Conservation (phyloP, 2,113 vertebrate species). For the Trichechus manatus region DNA sequence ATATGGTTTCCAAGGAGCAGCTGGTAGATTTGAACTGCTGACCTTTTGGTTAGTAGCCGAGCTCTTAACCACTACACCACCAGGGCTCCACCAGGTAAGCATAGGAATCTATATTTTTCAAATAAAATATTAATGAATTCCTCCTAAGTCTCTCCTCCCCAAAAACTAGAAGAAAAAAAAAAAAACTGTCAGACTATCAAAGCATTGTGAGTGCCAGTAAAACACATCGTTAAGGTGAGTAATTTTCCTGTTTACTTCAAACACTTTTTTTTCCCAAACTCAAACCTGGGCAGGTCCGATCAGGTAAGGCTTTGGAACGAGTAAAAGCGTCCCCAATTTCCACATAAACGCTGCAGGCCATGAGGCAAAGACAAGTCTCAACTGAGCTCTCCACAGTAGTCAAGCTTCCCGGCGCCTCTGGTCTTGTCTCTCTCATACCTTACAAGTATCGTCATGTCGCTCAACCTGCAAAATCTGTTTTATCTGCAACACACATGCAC, state of each 20-base stretch:
- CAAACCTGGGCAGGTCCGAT: constrained; percentile 93
- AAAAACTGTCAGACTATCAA: constrained; percentile 85
- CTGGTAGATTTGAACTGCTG: too few species aligned
- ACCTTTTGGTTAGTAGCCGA: too few species aligned
- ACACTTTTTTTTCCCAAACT: constrained; percentile 83
- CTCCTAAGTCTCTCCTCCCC: constrained; percentile 52
- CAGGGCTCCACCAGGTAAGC: not conserved
- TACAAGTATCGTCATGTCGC: constrained; percentile 96
- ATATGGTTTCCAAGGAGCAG: too few species aligned
- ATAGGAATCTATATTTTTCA: constrained; percentile 30
- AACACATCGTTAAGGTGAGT: constrained; percentile 89
- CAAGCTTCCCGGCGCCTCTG: constrained; percentile 97
- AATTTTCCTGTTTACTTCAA: constrained; percentile 93
- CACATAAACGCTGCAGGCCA: constrained; percentile 96
- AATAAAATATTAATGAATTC: constrained; percentile 7
- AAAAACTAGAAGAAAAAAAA: constrained; percentile 60
- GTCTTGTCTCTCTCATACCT: constrained; percentile 99
- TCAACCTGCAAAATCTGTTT: constrained; percentile 90
- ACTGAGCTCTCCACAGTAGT: constrained; percentile 93
- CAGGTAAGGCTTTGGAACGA: constrained; percentile 90
- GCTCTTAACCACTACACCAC: too few species aligned
- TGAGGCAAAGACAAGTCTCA: constrained; percentile 95
- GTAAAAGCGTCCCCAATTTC: constrained; percentile 92
- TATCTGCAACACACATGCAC: constrained; percentile 85
- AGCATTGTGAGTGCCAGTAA: constrained; percentile 86